These are phyloP conservation scores for Oscarella lobularis DNA, from an alignment of 37 sponge, comb jelly and placozoan species.

Conservation along the genomic window DNA sequence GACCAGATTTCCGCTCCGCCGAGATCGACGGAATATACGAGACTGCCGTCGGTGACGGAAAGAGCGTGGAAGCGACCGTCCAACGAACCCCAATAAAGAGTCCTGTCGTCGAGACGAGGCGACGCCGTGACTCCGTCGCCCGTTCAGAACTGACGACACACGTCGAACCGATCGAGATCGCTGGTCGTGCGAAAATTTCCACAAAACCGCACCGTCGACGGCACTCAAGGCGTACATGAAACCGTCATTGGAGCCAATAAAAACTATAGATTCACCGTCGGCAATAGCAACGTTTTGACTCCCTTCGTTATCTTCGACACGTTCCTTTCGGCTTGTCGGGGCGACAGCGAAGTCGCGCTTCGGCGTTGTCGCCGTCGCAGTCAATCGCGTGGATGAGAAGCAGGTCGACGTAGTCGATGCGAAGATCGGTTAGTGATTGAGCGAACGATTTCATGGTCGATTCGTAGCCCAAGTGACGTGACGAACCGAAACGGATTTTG, in stretches of 20 bases:
- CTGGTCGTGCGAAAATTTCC: not conserved
- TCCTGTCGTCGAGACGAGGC: not conserved
- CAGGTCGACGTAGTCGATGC: not conserved
- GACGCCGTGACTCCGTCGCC: not conserved
- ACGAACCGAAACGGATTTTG: too few species aligned
- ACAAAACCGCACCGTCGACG: not conserved
- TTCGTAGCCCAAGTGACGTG: not conserved
- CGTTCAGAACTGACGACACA: not conserved
- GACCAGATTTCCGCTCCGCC: not conserved
- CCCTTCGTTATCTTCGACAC: not conserved
- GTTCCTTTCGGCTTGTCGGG: not conserved
- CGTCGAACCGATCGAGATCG: not conserved
- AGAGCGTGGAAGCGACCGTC: not conserved
- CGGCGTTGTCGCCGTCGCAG: not conserved
- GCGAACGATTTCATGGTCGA: not conserved
- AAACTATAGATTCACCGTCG: not conserved
- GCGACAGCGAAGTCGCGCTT: not conserved
- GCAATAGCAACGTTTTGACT: not conserved
- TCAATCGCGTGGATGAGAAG: not conserved
- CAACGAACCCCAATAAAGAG: not conserved
- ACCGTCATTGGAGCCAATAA: constrained; percentile 3
- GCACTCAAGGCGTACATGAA: constrained; percentile 6
- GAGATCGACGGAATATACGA: not conserved
- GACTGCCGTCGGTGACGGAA: not conserved
- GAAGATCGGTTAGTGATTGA: not conserved